Evolutionary conservation across 2,888 invertebrate species (phyloP), one percentile per base, ranked within the genome.

Genomic region (Noctua pronuba): DNA sequence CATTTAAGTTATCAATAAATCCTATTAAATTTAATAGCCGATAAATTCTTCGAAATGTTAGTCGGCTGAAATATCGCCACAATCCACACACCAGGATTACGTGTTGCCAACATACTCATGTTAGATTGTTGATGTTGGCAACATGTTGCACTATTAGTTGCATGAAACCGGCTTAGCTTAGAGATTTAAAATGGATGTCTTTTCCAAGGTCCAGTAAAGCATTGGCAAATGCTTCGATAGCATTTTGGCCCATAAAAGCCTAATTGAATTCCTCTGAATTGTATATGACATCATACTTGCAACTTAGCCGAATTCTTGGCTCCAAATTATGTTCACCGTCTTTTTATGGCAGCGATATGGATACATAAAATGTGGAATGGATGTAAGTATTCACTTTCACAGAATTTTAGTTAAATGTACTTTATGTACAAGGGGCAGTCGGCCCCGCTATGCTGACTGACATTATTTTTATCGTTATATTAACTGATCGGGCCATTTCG

Each of bases 71-170:
- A 77, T 10, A 78, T 35, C n/a, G 21, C 18, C 16, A 35, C 31
- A 24, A 49, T 49, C 16, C 11, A 38, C 46, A 46, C 18, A 44
- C 16, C 24, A 28, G 13, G 1, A 7, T 21, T 31, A 21, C 7
- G n/a, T 24, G 3, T 28, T 38, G 58, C 67, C 58, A 46, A 46
- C 46, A 71, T 31, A n/a, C 16, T 62, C 24, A 13, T 80, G 24
- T 64, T 31, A 1, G 21, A 38, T 35, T 35, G 62, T 72, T 80
- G 62, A 44, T 44, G n/a, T 80, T 73, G 80, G 78, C 44, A 46
- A 70, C 52, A 77, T 44, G 1, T 31, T 35, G 44, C 35, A 55
- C 44, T 46, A 11, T 35, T 60, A 79, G 41, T 41, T n/a, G 28
- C 62, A 41, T 62, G 13, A 0, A 49, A 31, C 38, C 13, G 3